Percentiles rank a stretch among this genome's conserved stretches.
phyloP scores from a whole-genome alignment of 2,888 invertebrate species.

The Epinotia demarniana region DNA sequence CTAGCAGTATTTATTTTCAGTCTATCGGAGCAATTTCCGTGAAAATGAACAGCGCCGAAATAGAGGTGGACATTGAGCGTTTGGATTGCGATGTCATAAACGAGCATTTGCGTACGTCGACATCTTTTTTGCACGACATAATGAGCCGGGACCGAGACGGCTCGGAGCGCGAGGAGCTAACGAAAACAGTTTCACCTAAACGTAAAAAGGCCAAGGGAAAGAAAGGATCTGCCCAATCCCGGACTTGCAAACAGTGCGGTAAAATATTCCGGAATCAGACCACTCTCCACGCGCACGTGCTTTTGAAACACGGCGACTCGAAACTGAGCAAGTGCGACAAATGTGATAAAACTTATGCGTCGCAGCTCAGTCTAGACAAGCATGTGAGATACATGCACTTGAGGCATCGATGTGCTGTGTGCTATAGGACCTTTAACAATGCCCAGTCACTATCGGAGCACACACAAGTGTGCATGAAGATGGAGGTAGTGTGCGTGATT shows the following conservation, averaged over 20 bases:
- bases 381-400: slow-evolving; percentile 70
- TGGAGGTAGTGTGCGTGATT: slow-evolving; percentile 57
- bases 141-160: slow-evolving; percentile 49
- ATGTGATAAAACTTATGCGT: slow-evolving; percentile 70
- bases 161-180: not conserved
- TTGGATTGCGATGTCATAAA: slow-evolving; percentile 59
- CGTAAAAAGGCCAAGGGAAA: not conserved
- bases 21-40: slow-evolving; percentile 30
- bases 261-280: slow-evolving; percentile 66
- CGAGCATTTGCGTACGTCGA: slow-evolving; percentile 63
- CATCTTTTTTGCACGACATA: slow-evolving; percentile 63
- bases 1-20: not conserved
- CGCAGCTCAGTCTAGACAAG: slow-evolving; percentile 66
- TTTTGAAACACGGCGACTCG: slow-evolving; percentile 65
- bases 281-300: slow-evolving; percentile 64
- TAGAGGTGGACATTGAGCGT: slow-evolving; percentile 59
- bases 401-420: slow-evolving; percentile 62
- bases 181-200: not conserved
- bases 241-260: slow-evolving; percentile 68
- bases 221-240: not conserved
- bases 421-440: slow-evolving; percentile 64
- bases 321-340: slow-evolving; percentile 57
- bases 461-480: slow-evolving; percentile 56
- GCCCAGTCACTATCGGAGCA: slow-evolving; percentile 55
- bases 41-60: slow-evolving; percentile 47